phyloP scores from a whole-genome alignment of 2,113 vertebrate species.

The Nesogale talazaci region DNA sequence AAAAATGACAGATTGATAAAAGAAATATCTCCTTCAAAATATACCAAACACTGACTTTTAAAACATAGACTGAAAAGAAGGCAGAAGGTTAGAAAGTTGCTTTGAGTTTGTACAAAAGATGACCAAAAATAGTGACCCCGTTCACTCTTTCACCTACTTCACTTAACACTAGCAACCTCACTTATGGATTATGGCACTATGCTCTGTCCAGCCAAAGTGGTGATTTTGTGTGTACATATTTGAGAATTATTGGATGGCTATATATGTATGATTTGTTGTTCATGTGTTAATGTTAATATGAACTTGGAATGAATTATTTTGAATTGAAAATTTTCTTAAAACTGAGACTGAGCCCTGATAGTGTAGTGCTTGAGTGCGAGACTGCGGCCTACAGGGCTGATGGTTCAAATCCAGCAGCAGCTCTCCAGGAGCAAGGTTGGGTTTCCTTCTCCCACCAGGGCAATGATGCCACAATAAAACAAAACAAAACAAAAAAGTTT shows the following conservation, averaged over 20 bases:
- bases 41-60: neutral
- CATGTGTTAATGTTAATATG: neutral
- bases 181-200: neutral
- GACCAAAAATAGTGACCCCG: neutral
- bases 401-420: too few relatives aligned
- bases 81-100: constrained; percentile 24
- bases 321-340: neutral
- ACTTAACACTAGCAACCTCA: neutral
- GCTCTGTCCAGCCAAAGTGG: neutral
- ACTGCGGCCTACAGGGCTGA: too few relatives aligned
- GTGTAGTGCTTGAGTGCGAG: too few relatives aligned
- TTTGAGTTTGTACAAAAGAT: constrained; percentile 48
- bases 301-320: neutral
- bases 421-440: too few relatives aligned
- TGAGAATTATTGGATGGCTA: neutral
- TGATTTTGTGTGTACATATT: neutral
- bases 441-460: too few relatives aligned
- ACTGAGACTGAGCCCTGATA: too few relatives aligned
- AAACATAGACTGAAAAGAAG: neutral
- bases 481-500: too few relatives aligned
- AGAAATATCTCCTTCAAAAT: constrained; percentile 39
- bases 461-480: too few relatives aligned
- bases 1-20: constrained; percentile 15
- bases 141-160: neutral
- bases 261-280: too few relatives aligned